phyloP scores from a whole-genome alignment of 2,888 invertebrate species.

The Isotomurus palustris region DNA sequence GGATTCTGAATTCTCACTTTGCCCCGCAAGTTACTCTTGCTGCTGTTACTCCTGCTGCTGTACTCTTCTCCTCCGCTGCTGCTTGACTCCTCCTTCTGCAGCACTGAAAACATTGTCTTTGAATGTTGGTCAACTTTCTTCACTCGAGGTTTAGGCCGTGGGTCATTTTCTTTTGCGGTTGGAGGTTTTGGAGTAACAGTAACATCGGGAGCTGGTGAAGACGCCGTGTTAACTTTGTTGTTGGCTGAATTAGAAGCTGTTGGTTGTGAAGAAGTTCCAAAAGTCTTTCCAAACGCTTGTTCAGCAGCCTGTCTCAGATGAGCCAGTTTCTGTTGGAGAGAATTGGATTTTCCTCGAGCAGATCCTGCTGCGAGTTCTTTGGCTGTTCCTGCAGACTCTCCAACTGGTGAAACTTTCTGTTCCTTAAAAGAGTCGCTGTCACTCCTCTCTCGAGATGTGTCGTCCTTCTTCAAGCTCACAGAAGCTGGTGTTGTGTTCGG shows the following conservation, averaged over 20 bases:
- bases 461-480: too few relatives aligned
- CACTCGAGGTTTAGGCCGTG: background rate
- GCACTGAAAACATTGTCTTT: too few relatives aligned
- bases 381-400: too few relatives aligned
- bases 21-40: too few relatives aligned
- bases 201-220: background rate
- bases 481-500: background rate
- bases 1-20: too few relatives aligned
- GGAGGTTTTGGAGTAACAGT: background rate
- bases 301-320: constrained; percentile 25
- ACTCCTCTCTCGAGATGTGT: too few relatives aligned
- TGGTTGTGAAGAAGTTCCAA: too few relatives aligned
- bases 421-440: too few relatives aligned
- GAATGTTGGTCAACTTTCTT: too few relatives aligned
- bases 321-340: constrained; percentile 25
- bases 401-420: too few relatives aligned
- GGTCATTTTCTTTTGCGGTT: background rate
- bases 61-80: too few relatives aligned
- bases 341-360: background rate
- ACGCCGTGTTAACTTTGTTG: background rate
- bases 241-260: background rate
- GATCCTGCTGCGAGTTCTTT: background rate
- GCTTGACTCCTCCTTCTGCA: too few relatives aligned
- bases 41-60: background rate
- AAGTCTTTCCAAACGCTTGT: constrained; percentile 27